phyloP scores from a whole-genome alignment of 30 jellyfish, hydroid and myxozoan species.

The Turritopsis rubra region DNA sequence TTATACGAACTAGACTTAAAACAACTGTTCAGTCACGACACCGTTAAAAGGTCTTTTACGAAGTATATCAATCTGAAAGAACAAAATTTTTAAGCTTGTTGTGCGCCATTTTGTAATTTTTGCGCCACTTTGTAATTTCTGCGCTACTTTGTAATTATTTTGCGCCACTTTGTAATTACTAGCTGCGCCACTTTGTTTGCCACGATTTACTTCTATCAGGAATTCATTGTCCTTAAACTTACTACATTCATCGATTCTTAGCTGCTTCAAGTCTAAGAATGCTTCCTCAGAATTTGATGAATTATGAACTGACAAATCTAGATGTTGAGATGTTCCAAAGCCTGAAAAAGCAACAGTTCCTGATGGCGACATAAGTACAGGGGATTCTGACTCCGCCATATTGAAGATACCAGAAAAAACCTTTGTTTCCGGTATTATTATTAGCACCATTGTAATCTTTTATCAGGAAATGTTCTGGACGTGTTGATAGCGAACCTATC shows the following conservation, averaged over 20 bases:
- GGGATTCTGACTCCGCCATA: conserved; percentile 3
- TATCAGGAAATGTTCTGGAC: not conserved
- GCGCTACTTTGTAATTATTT: too few species aligned
- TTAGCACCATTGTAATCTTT: not conserved
- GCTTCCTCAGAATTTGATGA: not conserved
- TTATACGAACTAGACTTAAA: not conserved
- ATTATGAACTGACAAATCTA: not conserved
- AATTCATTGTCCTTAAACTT: not conserved
- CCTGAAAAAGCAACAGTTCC: conserved; percentile 20
- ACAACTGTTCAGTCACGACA: not conserved
- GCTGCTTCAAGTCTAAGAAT: not conserved
- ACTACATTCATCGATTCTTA: not conserved
- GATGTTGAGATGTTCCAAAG: conserved; percentile 11
- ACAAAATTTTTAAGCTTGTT: not conserved
- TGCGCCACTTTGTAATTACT: too few species aligned
- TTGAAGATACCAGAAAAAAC: conserved; percentile 10
- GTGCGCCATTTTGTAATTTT: too few species aligned
- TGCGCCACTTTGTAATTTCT: too few species aligned
- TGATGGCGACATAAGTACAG: conserved; percentile 17
- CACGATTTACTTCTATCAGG: not conserved
- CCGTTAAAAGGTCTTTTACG: not conserved
- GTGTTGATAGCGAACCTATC: conserved; percentile 10
- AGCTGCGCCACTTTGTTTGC: too few species aligned
- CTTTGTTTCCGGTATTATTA: not conserved
- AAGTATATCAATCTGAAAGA: not conserved